A percentile compares a stretch with the other conserved stretches of the same genome.
Evolutionary conservation across 1,140 invertebrate genomes (phyloP).

Genomic region (Maconellicoccus hirsutus): DNA sequence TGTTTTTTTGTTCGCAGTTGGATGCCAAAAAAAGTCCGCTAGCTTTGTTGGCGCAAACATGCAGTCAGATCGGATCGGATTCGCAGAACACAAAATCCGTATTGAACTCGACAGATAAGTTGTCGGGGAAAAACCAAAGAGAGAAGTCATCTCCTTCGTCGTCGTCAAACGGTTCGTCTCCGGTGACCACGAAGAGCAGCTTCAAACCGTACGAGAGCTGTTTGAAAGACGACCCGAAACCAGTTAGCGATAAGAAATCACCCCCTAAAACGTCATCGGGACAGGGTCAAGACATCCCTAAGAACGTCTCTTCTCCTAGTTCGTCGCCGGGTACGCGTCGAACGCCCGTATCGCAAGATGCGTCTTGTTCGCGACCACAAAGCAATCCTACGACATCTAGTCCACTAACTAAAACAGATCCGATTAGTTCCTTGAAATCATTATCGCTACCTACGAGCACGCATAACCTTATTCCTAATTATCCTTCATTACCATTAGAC

Average conservation of each 20-base stretch:
- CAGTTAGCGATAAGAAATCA: conserved; percentile 10
- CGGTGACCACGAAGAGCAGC: conserved; percentile 38
- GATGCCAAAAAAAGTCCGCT: conserved; percentile 96
- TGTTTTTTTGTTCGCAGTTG: conserved; percentile 58
- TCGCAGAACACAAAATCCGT: conserved; percentile 49
- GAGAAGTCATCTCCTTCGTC: conserved; percentile 27
- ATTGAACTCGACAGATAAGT: conserved; percentile 58
- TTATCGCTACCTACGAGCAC: conserved; percentile 32
- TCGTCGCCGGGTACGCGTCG: conserved; percentile 28
- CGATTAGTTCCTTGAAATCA: conserved; percentile 21
- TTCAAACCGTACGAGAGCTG: conserved; percentile 79
- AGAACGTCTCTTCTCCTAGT: conserved; percentile 33
- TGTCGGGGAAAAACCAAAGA: conserved; percentile 15
- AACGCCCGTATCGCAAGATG: conserved; percentile 26
- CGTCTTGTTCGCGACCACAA: neutral
- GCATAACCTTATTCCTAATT: conserved; percentile 50
- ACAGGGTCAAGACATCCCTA: conserved; percentile 51
- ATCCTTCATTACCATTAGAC: conserved; percentile 31
- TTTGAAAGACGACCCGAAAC: conserved; percentile 31
- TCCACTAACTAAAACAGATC: conserved; percentile 24
- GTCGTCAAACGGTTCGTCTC: conserved; percentile 28
- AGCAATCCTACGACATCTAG: conserved; percentile 25
- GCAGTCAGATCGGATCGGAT: conserved; percentile 94
- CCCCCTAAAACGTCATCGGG: conserved; percentile 29
- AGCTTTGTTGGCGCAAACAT: conserved; percentile 93